Evolutionary conservation across 2,797 vertebrate genomes (phyloP).

Genomic region (Chaetophractus vellerosus): DNA sequence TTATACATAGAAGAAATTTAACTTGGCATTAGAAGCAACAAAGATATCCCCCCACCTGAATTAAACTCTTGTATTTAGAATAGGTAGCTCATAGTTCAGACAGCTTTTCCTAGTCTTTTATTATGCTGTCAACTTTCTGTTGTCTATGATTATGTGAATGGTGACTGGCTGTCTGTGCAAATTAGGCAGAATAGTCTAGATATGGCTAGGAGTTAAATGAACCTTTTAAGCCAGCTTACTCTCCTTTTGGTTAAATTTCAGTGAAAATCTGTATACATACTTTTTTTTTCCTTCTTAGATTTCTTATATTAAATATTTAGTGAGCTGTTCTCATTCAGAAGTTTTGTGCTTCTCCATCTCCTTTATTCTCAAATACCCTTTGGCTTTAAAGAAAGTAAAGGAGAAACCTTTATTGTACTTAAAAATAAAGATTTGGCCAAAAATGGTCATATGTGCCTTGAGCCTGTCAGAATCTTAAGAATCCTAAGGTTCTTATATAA

Average conservation of each 20-base stretch:
- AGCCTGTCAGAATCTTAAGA: constrained; percentile 5
- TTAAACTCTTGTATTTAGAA: constrained; percentile 85
- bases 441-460: constrained; percentile 11
- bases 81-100: constrained; percentile 79
- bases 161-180: constrained; percentile 85
- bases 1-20: constrained; percentile 67
- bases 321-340: constrained; percentile 82
- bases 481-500: constrained; percentile 10
- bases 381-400: constrained; percentile 56
- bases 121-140: constrained; percentile 86
- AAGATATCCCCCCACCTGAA: background rate
- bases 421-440: background rate
- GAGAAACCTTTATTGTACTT: constrained; percentile 16
- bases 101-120: constrained; percentile 85
- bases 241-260: constrained; percentile 82
- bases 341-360: constrained; percentile 74
- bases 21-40: constrained; percentile 66
- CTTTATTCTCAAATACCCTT: constrained; percentile 69
- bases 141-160: constrained; percentile 86
- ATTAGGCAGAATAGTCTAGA: constrained; percentile 83
- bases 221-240: constrained; percentile 83
- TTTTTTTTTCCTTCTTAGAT: constrained; percentile 64
- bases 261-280: constrained; percentile 69
- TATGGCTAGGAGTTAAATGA: constrained; percentile 83
- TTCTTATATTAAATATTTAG: constrained; percentile 85